Evolutionary conservation across 2,797 vertebrate species (phyloP), one percentile per base, ranked within the genome.

Genomic region (Enteromius unitaeniatus): DNA sequence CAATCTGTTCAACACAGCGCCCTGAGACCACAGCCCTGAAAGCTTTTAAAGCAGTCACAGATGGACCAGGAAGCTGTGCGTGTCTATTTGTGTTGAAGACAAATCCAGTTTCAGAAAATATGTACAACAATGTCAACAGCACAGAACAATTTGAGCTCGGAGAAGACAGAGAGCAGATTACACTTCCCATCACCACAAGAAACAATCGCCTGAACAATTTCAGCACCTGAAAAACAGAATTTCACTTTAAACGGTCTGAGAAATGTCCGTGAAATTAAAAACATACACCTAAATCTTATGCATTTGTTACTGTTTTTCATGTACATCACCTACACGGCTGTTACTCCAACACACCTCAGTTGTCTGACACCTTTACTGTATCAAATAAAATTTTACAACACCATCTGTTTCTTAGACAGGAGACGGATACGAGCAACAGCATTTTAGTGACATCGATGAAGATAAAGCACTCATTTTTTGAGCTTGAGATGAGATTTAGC

Each of bases 1-100:
- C 83, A 84, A 84, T 87, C 79, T 87, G 79, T 79, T 85, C 69
- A 74, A 69, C 79, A 79, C 75, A 69, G 21, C 42, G 69, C 45
- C 83, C 62, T 47, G 69, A 64, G 70, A 79, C 49, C 31, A 40
- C 68, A 53, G 31, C 21, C 78, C 19, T 42, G 65, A 79, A 80
- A 51, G 23, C 72, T 74, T 79, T 73, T 37, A 65, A 76, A 83
- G 60, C 23, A 37, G 51, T 65, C 37, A 72, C 62, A 83, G 77
- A 85, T 79, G 37, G 86, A 85, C 79, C 47, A 70, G 34, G 15
- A 74, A 77, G 47, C 65, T 55, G 23, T 58, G 6, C 2, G 51
- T 53, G 51, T 79, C 37, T 9, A 23, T 72, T 65, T 73, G 72
- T 64, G 19, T 45, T 21, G 21, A n/a, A 78, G 67, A 45, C 42